Conservation (phyloP, 2,797 vertebrate species). For the Pristis pectinata region DNA sequence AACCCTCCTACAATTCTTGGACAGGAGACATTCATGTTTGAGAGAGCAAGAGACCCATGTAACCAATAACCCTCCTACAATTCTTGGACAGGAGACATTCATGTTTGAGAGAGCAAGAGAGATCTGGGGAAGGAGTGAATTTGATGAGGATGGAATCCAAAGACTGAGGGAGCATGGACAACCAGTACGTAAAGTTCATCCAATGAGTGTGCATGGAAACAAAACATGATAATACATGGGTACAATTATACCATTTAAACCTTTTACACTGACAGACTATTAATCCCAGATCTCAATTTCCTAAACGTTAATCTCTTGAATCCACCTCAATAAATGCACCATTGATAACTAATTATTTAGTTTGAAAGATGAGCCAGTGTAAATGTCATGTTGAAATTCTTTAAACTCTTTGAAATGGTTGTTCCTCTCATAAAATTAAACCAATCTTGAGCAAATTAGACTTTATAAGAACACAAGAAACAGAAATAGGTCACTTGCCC, state of each 20-base stretch:
- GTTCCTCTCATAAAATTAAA: background rate
- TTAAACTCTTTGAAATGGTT: background rate
- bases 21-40: no score
- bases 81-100: no score
- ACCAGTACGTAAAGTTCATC: no score
- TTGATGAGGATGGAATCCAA: background rate
- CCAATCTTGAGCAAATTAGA: background rate
- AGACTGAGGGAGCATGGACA: background rate
- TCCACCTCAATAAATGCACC: background rate
- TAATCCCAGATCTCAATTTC: background rate
- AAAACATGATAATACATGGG: background rate
- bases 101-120: no score
- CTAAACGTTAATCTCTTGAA: constrained; percentile 12
- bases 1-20: no score
- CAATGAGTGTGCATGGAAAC: background rate
- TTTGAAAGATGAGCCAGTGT: background rate
- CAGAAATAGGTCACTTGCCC: no score
- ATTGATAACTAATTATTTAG: background rate
- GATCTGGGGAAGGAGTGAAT: background rate
- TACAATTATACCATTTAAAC: background rate
- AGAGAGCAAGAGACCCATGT: no score
- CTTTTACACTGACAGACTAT: background rate
- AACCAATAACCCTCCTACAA: no score
- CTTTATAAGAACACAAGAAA: background rate
- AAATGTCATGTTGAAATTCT: background rate